These are phyloP conservation scores for Aleadryas rufinucha DNA, from an alignment of 2,113 vertebrate genomes.

Conservation along the genomic window DNA sequence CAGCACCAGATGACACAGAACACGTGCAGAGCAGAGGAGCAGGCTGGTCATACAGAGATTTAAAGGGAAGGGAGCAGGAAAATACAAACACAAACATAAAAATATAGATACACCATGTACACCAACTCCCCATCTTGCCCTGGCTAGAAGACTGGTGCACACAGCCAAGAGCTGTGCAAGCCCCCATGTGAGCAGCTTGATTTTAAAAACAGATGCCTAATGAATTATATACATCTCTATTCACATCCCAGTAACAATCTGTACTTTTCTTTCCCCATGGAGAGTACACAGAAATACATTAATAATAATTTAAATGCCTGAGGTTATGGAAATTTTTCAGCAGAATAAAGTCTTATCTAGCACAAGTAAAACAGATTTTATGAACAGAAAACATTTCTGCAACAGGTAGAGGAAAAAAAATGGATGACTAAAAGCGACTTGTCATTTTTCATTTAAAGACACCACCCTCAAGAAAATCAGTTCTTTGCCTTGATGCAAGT, in stretches of 20 bases:
- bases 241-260: not conserved
- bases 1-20: not conserved
- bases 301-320: not conserved
- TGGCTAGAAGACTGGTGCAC: not conserved
- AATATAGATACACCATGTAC: too few relatives aligned
- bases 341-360: not conserved
- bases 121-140: not conserved
- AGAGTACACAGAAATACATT: not conserved
- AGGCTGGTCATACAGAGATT: not conserved
- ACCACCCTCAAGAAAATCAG: not conserved
- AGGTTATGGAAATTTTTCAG: not conserved
- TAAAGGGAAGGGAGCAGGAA: not conserved
- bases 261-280: not conserved
- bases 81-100: not conserved
- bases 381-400: not conserved
- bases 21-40: not conserved
- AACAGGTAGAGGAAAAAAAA: not conserved
- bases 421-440: not conserved
- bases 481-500: not conserved
- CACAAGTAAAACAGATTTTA: not conserved
- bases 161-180: not conserved
- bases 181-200: not conserved
- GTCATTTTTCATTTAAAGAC: not conserved
- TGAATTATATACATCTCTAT: not conserved
- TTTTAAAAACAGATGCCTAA: not conserved